Conservation (phyloP, 2,113 vertebrate species). For the Scophthalmus maximus region DNA sequence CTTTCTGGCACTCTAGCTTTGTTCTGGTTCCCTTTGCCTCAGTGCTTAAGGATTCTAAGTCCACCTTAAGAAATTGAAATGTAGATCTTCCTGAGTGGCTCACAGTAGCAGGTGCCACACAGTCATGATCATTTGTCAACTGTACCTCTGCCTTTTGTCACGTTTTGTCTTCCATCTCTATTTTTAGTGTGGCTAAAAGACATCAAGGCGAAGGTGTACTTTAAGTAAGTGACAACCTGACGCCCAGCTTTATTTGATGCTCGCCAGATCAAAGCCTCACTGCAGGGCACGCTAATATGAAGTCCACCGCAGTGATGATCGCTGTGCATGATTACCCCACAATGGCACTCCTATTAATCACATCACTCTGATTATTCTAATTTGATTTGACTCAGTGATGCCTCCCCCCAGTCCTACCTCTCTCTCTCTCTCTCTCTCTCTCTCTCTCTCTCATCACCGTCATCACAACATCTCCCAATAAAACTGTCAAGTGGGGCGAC, state of each 20-base stretch:
- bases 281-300: conserved; percentile 80
- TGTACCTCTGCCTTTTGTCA: conserved; percentile 74
- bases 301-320: conserved; percentile 82
- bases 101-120: conserved; percentile 62
- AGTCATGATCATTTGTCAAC: conserved; percentile 62
- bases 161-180: conserved; percentile 73
- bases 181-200: conserved; percentile 73
- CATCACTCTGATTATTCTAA: conserved; percentile 83
- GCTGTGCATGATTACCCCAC: conserved; percentile 83
- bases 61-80: conserved; percentile 66
- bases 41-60: conserved; percentile 39
- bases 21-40: conserved; percentile 29
- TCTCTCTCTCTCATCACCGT: conserved; percentile 68
- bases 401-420: conserved; percentile 63
- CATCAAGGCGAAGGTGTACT: conserved; percentile 81
- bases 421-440: conserved; percentile 31
- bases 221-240: conserved; percentile 83
- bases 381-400: conserved; percentile 81
- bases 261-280: conserved; percentile 81
- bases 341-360: conserved; percentile 85
- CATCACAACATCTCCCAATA: conserved; percentile 76
- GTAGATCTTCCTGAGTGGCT: conserved; percentile 61
- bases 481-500: conserved; percentile 81
- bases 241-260: conserved; percentile 80
- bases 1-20: conserved; percentile 40